phyloP scores from a whole-genome alignment of 2,888 invertebrate genomes.

The Andrena haemorrhoa region DNA sequence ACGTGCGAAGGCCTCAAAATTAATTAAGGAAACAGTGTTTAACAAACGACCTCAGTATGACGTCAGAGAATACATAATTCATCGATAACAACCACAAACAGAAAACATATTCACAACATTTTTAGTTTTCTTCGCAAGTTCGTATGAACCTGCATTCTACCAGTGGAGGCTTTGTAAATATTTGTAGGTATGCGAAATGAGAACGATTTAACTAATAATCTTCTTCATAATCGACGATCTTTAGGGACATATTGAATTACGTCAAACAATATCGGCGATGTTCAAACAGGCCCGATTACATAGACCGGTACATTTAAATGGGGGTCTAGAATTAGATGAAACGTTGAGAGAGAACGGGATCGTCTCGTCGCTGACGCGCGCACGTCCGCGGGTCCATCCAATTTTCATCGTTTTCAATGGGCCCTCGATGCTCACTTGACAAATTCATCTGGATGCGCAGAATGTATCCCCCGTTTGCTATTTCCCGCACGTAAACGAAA shows the following conservation, averaged over 20 bases:
- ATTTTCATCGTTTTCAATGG: conserved; percentile 67
- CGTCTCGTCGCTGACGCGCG: neutral
- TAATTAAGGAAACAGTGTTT: no score
- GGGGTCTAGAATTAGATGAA: conserved; percentile 2
- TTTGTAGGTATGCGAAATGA: neutral
- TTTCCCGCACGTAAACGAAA: conserved; percentile 80
- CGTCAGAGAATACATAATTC: no score
- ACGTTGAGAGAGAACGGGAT: neutral
- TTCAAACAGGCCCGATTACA: conserved; percentile 1
- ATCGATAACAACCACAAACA: no score
- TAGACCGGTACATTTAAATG: conserved; percentile 18
- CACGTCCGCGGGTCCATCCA: conserved; percentile 37
- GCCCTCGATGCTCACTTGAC: conserved; percentile 67
- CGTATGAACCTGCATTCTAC: no score
- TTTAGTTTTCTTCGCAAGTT: no score
- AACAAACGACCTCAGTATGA: no score
- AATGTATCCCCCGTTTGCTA: conserved; percentile 69
- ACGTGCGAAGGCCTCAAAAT: no score
- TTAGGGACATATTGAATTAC: neutral
- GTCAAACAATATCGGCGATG: conserved; percentile 9
- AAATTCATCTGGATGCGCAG: conserved; percentile 68
- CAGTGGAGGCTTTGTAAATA: neutral
- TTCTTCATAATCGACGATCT: neutral
- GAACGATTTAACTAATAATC: conserved; percentile 4
- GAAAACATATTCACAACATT: no score